Conservation (phyloP, 2,888 invertebrate species). For the Agonopterix subpropinquella region DNA sequence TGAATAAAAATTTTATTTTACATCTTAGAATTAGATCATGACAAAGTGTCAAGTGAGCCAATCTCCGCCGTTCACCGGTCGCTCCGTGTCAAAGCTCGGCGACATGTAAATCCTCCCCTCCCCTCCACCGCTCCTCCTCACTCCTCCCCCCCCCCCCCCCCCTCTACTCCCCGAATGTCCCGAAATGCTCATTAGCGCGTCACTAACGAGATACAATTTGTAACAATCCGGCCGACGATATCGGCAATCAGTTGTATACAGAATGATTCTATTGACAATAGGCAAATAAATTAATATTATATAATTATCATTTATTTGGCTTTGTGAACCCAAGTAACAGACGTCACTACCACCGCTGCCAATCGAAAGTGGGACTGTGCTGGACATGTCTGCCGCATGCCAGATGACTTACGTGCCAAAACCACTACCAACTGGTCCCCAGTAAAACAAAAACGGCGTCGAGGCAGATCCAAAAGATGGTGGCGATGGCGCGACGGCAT, state of each 20-base stretch:
- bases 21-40: neutral
- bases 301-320: neutral
- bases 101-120: neutral
- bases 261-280: constrained; percentile 16
- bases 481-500: too few relatives aligned
- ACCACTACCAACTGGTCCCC: too few relatives aligned
- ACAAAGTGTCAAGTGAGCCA: neutral
- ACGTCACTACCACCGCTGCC: too few relatives aligned
- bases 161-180: too few relatives aligned
- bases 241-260: constrained; percentile 34
- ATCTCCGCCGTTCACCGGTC: neutral
- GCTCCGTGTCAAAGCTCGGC: neutral
- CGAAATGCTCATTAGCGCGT: constrained; percentile 38
- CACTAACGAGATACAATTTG: constrained; percentile 34
- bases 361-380: too few relatives aligned
- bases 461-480: too few relatives aligned
- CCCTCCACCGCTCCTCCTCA: neutral
- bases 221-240: constrained; percentile 20
- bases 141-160: too few relatives aligned
- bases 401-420: too few relatives aligned
- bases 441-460: too few relatives aligned
- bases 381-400: too few relatives aligned
- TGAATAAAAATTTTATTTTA: neutral
- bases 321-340: too few relatives aligned
- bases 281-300: too few relatives aligned